Percentiles rank a stretch among this genome's conserved stretches.
phyloP scores from a whole-genome alignment of 2,888 invertebrate genomes.

The Papilio gigon region DNA sequence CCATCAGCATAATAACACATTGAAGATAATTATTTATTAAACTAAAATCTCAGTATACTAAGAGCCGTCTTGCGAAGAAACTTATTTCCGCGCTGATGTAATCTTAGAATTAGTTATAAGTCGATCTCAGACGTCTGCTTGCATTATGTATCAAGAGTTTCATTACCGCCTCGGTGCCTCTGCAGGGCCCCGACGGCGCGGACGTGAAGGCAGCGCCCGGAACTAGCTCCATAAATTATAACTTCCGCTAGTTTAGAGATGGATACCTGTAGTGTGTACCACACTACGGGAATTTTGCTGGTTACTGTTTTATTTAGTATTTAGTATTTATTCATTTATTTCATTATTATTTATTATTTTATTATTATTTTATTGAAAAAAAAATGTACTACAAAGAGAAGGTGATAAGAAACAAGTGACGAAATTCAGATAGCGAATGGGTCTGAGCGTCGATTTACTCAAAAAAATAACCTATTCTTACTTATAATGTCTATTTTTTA shows the following conservation, averaged over 20 bases:
- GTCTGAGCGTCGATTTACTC: background rate
- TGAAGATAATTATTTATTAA: slow-evolving; percentile 3
- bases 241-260: slow-evolving; percentile 77
- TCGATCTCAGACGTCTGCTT: slow-evolving; percentile 64
- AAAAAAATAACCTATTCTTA: too few relatives aligned
- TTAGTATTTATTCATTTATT: too few relatives aligned
- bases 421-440: background rate
- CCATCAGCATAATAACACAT: background rate
- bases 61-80: slow-evolving; percentile 6
- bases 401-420: background rate
- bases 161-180: slow-evolving; percentile 58
- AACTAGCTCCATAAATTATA: slow-evolving; percentile 79
- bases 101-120: slow-evolving; percentile 49
- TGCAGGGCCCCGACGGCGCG: slow-evolving; percentile 50
- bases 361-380: too few relatives aligned
- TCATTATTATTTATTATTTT: too few relatives aligned
- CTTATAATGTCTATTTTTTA: too few relatives aligned
- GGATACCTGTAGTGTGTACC: slow-evolving; percentile 49
- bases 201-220: slow-evolving; percentile 65
- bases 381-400: background rate
- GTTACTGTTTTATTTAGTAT: background rate
- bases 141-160: slow-evolving; percentile 73
- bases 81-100: slow-evolving; percentile 42
- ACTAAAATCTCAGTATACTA: background rate
- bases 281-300: slow-evolving; percentile 55